Conservation (phyloP, 1,140 invertebrate species). For the Ooceraea biroi region DNA sequence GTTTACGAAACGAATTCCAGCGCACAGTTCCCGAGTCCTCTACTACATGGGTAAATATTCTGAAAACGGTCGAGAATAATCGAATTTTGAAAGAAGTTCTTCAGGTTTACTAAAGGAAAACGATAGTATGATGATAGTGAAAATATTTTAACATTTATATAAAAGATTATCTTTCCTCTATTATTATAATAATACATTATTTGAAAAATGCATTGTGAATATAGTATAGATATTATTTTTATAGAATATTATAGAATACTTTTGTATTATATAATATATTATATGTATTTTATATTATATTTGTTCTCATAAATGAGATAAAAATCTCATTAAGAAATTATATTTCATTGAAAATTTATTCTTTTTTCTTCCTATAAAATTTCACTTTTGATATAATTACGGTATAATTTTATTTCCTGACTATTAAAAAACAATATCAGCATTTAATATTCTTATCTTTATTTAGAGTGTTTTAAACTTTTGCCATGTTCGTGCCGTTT, state of each 20-base stretch:
- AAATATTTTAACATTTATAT: background rate
- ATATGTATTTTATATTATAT: too few relatives aligned
- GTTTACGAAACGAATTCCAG: constrained; percentile 65
- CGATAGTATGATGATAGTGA: background rate
- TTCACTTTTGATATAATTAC: background rate
- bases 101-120: background rate
- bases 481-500: background rate
- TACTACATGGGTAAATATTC: constrained; percentile 28
- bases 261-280: too few relatives aligned
- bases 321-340: background rate
- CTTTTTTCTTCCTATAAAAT: background rate
- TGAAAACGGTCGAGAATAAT: constrained; percentile 3
- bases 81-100: constrained; percentile 12
- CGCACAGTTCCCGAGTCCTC: constrained; percentile 20
- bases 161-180: too few relatives aligned
- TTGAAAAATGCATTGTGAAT: too few relatives aligned
- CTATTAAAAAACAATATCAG: background rate
- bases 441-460: background rate
- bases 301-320: too few relatives aligned
- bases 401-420: background rate
- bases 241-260: too few relatives aligned
- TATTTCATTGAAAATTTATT: background rate
- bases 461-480: background rate
- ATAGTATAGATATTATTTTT: too few relatives aligned
- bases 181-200: too few relatives aligned